Conservation (phyloP, 2,888 invertebrate genomes). For the Adelphocoris suturalis region DNA sequence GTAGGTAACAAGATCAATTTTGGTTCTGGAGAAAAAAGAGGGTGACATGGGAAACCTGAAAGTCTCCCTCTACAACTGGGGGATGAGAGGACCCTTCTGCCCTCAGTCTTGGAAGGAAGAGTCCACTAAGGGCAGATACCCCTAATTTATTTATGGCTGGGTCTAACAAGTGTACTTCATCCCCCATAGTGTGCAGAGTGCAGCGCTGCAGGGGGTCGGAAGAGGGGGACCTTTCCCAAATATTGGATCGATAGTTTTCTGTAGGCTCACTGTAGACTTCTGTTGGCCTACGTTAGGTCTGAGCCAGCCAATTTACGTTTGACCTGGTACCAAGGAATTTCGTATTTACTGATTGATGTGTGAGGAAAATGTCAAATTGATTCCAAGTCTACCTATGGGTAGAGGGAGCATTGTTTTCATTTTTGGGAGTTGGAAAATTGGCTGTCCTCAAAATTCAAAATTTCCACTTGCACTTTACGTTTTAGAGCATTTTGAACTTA, state of each 20-base stretch:
- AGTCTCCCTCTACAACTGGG: not conserved
- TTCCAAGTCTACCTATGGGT: no score
- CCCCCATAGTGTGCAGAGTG: slow-evolving; percentile 5
- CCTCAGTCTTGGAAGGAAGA: slow-evolving; percentile 9
- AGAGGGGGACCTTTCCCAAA: not conserved
- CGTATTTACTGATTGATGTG: no score
- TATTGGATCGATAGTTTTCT: slow-evolving; percentile 12
- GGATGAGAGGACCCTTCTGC: not conserved
- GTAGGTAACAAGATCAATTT: slow-evolving; percentile 3
- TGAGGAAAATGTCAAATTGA: no score
- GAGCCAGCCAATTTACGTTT: no score
- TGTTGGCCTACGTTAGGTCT: no score
- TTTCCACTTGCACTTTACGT: no score
- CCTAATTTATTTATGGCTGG: slow-evolving; percentile 30
- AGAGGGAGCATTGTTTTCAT: no score
- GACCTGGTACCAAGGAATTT: no score
- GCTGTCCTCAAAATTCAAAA: no score
- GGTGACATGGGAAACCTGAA: slow-evolving; percentile 22
- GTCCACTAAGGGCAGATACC: slow-evolving; percentile 34
- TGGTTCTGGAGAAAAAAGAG: not conserved
- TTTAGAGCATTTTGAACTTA: no score
- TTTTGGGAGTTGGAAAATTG: no score
- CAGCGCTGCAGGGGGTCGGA: not conserved
- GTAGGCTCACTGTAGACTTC: not conserved
- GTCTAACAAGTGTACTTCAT: slow-evolving; percentile 36